Base-by-base conservation (phyloP, 2,113 vertebrate species). In the Verasper variegatus region DNA sequence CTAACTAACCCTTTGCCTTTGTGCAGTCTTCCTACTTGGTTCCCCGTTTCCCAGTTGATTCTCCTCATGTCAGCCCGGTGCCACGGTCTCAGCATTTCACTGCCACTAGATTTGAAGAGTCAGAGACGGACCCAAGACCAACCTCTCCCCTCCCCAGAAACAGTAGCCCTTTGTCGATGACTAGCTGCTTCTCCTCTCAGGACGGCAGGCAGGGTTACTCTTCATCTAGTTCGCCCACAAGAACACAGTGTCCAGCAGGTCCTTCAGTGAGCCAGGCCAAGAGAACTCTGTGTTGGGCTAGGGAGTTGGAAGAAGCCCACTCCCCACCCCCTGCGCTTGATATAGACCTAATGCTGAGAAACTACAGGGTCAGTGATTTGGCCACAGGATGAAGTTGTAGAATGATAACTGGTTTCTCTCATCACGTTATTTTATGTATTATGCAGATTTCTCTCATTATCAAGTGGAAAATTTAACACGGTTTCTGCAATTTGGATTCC, bases 311-410 rank as follows among this genome's bases (percentile, higher is more conserved):
- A 60, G 92, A 94, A 42, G 51, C 1, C 52, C 24, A 3, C 17
- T 89, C 67, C 76, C 91, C 65, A 37, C 79, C 65, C 40, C 74
- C 68, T 51, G 80, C 60, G 18, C 8, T 80, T 85, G 92, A 93
- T 88, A 58, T 95, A 95, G 95, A 93, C 70, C 13, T 94, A 93
- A 87, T 90, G 92, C 95, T 96, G 31, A 92, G 62, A 26, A 81
- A 75, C 90, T 85, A 86, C 95, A 95, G 96, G 96, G 96, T 97
- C 90, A 95, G 96, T 97, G 95, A 85, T 81, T 76, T 59, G 73
- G 24, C 12, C 26, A 20, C 7, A 66, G 68, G 26, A 18, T 82
- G 20, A 74, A 3, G 27, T 68, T 59, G 11, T 71, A 0, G 20
- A 0, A 1, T 62, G 2, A 52, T 42, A 73, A 54, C 13, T 49